Evolutionary conservation across 1,140 invertebrate species (phyloP).

Genomic region (Danaus melanippus): DNA sequence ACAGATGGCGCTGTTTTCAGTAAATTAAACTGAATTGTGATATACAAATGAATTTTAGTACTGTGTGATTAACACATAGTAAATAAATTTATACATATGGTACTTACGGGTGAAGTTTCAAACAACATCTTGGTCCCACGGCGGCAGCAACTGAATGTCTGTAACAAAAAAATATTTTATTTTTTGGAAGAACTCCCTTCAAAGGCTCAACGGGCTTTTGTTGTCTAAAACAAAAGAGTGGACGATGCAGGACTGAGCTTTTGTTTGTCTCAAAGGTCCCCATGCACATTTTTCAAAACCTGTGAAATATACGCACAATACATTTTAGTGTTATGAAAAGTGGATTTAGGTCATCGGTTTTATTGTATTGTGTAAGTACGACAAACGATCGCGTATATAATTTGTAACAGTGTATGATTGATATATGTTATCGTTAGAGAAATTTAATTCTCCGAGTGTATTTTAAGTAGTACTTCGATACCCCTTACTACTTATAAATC

Average conservation of each 20-base stretch:
- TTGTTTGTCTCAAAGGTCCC: conserved; percentile 28
- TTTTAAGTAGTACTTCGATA: too few relatives aligned
- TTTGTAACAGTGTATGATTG: too few relatives aligned
- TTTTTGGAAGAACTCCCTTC: conserved; percentile 21
- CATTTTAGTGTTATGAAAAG: conserved; percentile 18
- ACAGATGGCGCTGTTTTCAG: conserved; percentile 30
- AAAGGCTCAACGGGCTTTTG: conserved; percentile 24
- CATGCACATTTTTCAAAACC: conserved; percentile 18
- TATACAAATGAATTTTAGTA: conserved; percentile 2
- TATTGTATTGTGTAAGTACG: not conserved
- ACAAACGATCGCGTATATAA: too few relatives aligned
- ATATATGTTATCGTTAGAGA: too few relatives aligned
- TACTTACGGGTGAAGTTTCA: conserved; percentile 56
- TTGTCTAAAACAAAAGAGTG: conserved; percentile 26
- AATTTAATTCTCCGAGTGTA: too few relatives aligned
- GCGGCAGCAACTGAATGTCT: conserved; percentile 51
- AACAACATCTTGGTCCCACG: conserved; percentile 34
- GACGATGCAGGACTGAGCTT: conserved; percentile 18
- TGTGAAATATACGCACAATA: conserved; percentile 9
- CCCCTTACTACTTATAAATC: too few relatives aligned
- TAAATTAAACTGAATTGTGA: conserved; percentile 20
- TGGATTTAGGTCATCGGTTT: conserved; percentile 17
- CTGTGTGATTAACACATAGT: conserved; percentile 5
- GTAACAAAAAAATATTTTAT: conserved; percentile 30
- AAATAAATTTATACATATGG: conserved; percentile 9